phyloP scores from a whole-genome alignment of 2,113 vertebrate species.

The Dipodomys spectabilis region DNA sequence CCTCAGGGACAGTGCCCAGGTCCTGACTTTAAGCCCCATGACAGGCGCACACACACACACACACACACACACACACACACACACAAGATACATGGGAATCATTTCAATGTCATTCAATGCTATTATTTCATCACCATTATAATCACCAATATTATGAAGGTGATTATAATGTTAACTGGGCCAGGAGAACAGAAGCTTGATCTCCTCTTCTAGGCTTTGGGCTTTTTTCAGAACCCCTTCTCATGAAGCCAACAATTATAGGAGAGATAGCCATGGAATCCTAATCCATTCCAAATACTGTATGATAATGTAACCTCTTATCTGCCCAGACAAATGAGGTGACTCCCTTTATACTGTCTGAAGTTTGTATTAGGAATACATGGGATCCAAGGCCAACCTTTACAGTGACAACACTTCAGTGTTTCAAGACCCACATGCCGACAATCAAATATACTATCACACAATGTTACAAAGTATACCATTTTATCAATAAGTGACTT shows the following conservation, averaged over 20 bases:
- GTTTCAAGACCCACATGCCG: neutral
- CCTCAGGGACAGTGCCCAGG: too few relatives aligned
- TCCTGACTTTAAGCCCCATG: too few relatives aligned
- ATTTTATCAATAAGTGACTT: neutral
- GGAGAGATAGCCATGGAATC: neutral
- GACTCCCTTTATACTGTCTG: neutral
- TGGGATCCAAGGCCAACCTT: neutral
- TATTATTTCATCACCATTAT: too few relatives aligned
- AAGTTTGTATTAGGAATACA: neutral
- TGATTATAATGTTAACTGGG: neutral
- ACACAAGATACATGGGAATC: neutral
- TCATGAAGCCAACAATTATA: neutral
- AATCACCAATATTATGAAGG: neutral
- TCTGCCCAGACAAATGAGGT: neutral
- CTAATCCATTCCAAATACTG: neutral
- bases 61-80: too few relatives aligned
- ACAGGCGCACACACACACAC: too few relatives aligned
- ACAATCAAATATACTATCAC: neutral
- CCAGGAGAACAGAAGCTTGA: neutral
- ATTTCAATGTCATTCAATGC: neutral
- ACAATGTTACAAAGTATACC: conserved; percentile 15
- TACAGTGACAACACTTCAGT: neutral
- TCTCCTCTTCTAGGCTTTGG: neutral
- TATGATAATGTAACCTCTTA: neutral
- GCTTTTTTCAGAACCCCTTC: neutral